A percentile compares a stretch with the other conserved stretches of the same genome.
Conservation (phyloP, 1,140 invertebrate species). For the Bombus difficillimus region DNA sequence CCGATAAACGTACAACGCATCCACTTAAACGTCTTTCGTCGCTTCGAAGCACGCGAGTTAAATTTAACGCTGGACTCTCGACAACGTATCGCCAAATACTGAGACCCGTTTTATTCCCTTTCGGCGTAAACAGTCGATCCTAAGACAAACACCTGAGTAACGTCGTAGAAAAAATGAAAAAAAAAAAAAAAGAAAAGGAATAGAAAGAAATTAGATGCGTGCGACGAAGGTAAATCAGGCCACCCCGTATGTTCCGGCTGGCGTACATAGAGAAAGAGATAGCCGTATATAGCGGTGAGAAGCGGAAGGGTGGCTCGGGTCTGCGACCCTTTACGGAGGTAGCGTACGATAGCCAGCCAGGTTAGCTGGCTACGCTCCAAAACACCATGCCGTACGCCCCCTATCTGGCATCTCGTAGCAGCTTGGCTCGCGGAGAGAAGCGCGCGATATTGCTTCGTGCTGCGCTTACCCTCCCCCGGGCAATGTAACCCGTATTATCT, state of each 20-base stretch:
- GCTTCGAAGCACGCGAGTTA: too few relatives aligned
- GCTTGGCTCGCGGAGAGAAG: slow-evolving; percentile 54
- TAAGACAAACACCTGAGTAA: too few relatives aligned
- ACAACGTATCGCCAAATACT: background rate
- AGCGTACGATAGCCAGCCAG: slow-evolving; percentile 54
- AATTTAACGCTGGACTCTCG: too few relatives aligned
- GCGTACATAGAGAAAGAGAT: background rate
- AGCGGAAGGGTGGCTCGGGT: slow-evolving; percentile 46
- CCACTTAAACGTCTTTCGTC: too few relatives aligned
- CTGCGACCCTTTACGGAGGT: slow-evolving; percentile 35
- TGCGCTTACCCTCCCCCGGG: slow-evolving; percentile 35
- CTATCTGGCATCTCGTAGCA: slow-evolving; percentile 67
- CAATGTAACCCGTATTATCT: slow-evolving; percentile 53
- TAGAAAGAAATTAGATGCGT: background rate
- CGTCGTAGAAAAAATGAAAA: background rate
- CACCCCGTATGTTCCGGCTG: background rate
- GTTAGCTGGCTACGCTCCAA: slow-evolving; percentile 66
- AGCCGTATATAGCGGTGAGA: slow-evolving; percentile 8
- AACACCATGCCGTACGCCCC: slow-evolving; percentile 56
- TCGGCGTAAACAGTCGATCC: background rate
- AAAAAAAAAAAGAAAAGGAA: background rate
- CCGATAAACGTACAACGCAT: too few relatives aligned
- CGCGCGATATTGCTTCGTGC: slow-evolving; percentile 63
- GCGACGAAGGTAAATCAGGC: background rate
- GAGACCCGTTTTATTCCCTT: background rate